phyloP scores from a whole-genome alignment of 1,140 invertebrate genomes.

The Cydia splendana region DNA sequence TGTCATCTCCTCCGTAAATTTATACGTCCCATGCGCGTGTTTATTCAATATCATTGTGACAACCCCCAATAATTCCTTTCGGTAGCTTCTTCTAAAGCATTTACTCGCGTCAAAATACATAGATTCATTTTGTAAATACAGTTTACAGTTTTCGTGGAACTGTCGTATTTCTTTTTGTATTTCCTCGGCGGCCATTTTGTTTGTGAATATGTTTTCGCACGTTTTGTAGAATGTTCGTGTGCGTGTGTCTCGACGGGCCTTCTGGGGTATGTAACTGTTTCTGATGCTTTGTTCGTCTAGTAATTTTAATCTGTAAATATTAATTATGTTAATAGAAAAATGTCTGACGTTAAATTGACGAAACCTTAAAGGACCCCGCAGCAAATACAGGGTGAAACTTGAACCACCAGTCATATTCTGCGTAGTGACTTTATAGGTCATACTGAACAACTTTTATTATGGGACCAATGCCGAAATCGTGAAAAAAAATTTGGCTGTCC shows the following conservation, averaged over 20 bases:
- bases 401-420: too few relatives aligned
- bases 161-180: background rate
- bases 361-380: too few relatives aligned
- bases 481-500: too few relatives aligned
- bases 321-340: too few relatives aligned
- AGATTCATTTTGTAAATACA: background rate
- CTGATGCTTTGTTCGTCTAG: conserved; percentile 47
- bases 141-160: background rate
- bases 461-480: too few relatives aligned
- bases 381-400: too few relatives aligned
- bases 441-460: too few relatives aligned
- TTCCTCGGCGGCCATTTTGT: conserved; percentile 27
- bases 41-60: conserved; percentile 56
- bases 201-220: background rate
- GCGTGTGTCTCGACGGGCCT: conserved; percentile 34
- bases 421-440: too few relatives aligned
- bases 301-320: conserved; percentile 50
- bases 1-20: conserved; percentile 56
- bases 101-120: background rate
- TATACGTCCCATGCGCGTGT: conserved; percentile 43
- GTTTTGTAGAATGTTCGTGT: background rate
- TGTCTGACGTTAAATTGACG: too few relatives aligned
- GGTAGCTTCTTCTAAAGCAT: conserved; percentile 9
- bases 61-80: conserved; percentile 43
- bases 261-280: background rate